phyloP scores from a whole-genome alignment of 2,113 vertebrate genomes.

The Australoheros scitulus region DNA sequence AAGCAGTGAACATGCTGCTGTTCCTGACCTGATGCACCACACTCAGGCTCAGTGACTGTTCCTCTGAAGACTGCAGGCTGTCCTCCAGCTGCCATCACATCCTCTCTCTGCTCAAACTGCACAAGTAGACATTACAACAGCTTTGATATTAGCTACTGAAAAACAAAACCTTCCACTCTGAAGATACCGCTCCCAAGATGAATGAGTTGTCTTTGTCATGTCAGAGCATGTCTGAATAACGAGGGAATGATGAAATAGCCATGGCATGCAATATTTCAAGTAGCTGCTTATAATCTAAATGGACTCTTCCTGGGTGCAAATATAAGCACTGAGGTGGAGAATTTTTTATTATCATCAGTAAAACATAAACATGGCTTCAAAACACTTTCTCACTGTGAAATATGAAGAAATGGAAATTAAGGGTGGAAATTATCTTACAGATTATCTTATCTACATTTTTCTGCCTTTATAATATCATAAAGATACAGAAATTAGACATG shows the following conservation, averaged over 20 bases:
- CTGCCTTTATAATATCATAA: not conserved
- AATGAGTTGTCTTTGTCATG: not conserved
- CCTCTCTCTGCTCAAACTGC: no score
- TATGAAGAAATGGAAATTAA: not conserved
- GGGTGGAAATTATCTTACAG: not conserved
- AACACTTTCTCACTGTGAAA: not conserved
- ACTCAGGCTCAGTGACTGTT: not conserved
- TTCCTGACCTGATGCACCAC: not conserved
- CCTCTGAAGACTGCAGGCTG: not conserved
- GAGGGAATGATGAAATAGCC: conserved; percentile 6
- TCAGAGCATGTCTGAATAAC: conserved; percentile 11
- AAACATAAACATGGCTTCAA: not conserved
- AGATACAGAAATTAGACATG: not conserved
- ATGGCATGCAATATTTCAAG: not conserved
- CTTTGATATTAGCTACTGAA: not conserved
- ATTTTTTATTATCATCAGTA: not conserved
- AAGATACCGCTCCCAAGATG: not conserved
- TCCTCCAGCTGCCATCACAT: no score
- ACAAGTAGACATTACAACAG: fast-evolving
- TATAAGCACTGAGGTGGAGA: not conserved
- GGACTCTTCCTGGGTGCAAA: not conserved
- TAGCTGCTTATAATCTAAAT: not conserved
- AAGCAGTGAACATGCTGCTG: not conserved
- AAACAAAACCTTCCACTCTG: not conserved
- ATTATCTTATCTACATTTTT: not conserved